Conservation (phyloP, 2,888 invertebrate species). For the Drosophila ezoana region DNA sequence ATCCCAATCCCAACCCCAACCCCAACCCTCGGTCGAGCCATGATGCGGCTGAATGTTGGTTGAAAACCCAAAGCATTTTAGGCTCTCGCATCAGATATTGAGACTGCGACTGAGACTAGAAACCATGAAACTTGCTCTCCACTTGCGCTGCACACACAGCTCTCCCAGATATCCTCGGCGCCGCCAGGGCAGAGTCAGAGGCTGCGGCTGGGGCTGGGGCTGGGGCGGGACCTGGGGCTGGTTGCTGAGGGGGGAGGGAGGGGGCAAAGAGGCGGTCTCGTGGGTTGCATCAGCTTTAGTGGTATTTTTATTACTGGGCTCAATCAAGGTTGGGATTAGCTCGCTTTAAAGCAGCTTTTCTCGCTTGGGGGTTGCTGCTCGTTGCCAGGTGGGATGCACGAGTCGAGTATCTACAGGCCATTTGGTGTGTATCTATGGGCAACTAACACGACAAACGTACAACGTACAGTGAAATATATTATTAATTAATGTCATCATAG, state of each 20-base stretch:
- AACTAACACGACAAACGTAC: neutral
- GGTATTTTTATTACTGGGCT: neutral
- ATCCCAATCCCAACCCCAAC: neutral
- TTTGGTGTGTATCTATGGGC: neutral
- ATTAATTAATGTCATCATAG: neutral
- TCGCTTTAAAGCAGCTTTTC: conserved; percentile 5
- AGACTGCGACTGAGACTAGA: neutral
- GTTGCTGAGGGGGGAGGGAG: no score
- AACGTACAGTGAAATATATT: neutral
- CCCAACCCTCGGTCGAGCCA: neutral
- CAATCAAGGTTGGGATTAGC: conserved; percentile 1
- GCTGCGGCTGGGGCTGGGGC: neutral
- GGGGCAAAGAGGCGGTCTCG: no score
- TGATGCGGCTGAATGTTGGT: neutral
- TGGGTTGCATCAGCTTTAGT: conserved; percentile 4
- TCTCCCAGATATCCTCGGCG: neutral
- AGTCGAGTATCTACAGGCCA: no score
- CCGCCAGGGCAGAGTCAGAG: neutral
- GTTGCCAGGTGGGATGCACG: neutral
- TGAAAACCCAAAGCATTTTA: neutral
- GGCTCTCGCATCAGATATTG: neutral
- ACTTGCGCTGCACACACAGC: neutral
- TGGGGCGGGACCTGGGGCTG: neutral
- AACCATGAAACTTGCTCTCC: neutral
- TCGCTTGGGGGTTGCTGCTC: neutral